Evolutionary conservation across 1,140 invertebrate genomes (phyloP), one percentile per base, ranked within the genome.

Genomic region (Papilio aristodemus): DNA sequence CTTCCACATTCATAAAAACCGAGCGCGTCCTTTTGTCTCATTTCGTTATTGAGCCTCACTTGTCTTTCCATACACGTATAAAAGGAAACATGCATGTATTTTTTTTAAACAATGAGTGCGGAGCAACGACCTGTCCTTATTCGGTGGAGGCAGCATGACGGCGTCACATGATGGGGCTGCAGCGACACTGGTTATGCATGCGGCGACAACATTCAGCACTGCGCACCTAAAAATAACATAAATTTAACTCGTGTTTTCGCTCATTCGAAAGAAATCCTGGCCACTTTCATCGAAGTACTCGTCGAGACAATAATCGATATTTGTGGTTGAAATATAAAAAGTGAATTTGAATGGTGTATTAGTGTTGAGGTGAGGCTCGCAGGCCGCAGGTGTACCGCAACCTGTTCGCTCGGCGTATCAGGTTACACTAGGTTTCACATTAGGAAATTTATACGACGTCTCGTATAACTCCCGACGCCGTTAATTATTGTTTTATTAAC

Each of bases 91-190:
- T 66, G 63, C 82, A 80, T 83, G 79, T 87, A 54, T 82, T 85
- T 88, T 87, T 87, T 89, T 88, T 85, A 83, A 90, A 90, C 86
- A 89, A 90, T 88, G 87, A 83, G 62, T 74, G 59, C 78, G 78
- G 88, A 76, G 81, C 87, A 88, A 85, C 81, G 88, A 90, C 88
- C 88, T 88, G 82, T 83, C 88, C 88, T 87, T 91, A 91, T 91
- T 90, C 85, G 88, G 86, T 77, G 74, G 82, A 87, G 78, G 69
- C 79, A 83, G 80, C 79, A 83, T 75, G 70, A 76, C 85, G 78
- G 77, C 80, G 76, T 81, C 76, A 79, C 74, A 75, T 72, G 73
- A 76, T 73, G 72, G 70, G 71, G 43, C 74, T 72, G 76, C 69
- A 58, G 62, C 74, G 70, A 60, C 59, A 27, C 59, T 70, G 38